Conservation (phyloP, 1,140 invertebrate genomes). For the Drosophila carrolli region DNA sequence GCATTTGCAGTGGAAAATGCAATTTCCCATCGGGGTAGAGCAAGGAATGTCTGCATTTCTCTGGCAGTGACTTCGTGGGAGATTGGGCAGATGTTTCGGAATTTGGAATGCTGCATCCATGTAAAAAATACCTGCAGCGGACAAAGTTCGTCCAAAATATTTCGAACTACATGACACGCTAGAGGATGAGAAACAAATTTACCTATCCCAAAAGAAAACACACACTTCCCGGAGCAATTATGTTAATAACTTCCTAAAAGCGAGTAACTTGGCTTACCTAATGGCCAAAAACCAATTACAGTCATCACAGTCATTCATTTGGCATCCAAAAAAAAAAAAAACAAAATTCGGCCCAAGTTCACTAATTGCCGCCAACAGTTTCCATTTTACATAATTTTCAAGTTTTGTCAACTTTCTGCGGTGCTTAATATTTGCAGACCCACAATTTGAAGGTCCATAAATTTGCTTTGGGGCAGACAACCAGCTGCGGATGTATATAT, state of each 20-base stretch:
- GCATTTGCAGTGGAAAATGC: constrained; percentile 67
- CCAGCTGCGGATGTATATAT: constrained; percentile 33
- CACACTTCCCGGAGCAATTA: constrained; percentile 28
- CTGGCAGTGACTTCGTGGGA: constrained; percentile 60
- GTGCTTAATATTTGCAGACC: constrained; percentile 31
- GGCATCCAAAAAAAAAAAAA: constrained; percentile 31
- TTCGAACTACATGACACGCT: not conserved
- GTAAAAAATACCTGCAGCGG: constrained; percentile 19
- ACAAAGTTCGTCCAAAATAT: constrained; percentile 14
- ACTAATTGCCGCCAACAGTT: constrained; percentile 60
- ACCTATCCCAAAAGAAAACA: constrained; percentile 3
- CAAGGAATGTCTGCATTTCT: constrained; percentile 46
- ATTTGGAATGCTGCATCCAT: constrained; percentile 21
- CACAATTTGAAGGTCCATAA: constrained; percentile 50
- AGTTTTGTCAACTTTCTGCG: constrained; percentile 69
- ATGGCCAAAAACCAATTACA: constrained; percentile 46
- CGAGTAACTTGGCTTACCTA: constrained; percentile 17
- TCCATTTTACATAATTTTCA: constrained; percentile 58
- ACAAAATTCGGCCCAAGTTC: constrained; percentile 42
- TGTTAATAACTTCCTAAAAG: constrained; percentile 47
- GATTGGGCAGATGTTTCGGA: constrained; percentile 34
- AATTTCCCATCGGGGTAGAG: constrained; percentile 53
- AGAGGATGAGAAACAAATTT: constrained; percentile 3
- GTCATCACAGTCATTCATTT: constrained; percentile 36
- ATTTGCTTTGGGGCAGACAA: constrained; percentile 33